Conservation (phyloP, 1,140 invertebrate genomes). For the Drosophila nannoptera region DNA sequence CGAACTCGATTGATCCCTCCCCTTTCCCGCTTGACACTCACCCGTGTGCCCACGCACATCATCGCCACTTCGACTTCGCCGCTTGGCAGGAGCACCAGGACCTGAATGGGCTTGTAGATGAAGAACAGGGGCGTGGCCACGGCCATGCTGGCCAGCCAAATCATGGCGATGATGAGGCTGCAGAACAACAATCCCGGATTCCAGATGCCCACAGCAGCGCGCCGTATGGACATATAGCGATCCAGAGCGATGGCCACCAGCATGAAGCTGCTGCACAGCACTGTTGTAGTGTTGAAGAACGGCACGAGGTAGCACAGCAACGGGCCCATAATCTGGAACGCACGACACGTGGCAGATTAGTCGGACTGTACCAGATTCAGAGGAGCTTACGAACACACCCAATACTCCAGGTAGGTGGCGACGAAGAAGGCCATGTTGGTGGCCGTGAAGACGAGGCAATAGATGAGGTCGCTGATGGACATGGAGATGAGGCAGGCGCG, state of each 20-base stretch:
- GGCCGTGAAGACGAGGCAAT: conserved; percentile 56
- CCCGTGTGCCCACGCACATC: conserved; percentile 50
- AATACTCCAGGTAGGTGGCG: conserved; percentile 58
- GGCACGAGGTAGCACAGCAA: conserved; percentile 80
- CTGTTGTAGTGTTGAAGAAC: conserved; percentile 79
- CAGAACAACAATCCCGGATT: conserved; percentile 70
- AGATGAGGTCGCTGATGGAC: conserved; percentile 79
- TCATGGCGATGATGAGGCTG: conserved; percentile 54
- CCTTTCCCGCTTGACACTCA: conserved; percentile 23
- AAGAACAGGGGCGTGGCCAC: conserved; percentile 54
- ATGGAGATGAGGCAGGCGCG: conserved; percentile 79
- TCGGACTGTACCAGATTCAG: background rate
- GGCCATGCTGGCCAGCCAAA: conserved; percentile 77
- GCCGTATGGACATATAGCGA: conserved; percentile 80
- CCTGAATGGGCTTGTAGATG: conserved; percentile 45
- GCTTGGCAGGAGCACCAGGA: conserved; percentile 47
- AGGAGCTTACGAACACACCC: conserved; percentile 53
- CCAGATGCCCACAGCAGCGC: conserved; percentile 77
- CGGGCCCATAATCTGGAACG: conserved; percentile 75
- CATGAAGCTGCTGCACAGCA: conserved; percentile 80
- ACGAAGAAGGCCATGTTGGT: conserved; percentile 62
- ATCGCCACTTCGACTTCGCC: conserved; percentile 46
- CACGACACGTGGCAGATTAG: background rate
- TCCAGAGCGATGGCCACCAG: conserved; percentile 81
- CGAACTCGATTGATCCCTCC: no score